Evolutionary conservation across 2,113 vertebrate genomes (phyloP).

Genomic region (Nibea albiflora): DNA sequence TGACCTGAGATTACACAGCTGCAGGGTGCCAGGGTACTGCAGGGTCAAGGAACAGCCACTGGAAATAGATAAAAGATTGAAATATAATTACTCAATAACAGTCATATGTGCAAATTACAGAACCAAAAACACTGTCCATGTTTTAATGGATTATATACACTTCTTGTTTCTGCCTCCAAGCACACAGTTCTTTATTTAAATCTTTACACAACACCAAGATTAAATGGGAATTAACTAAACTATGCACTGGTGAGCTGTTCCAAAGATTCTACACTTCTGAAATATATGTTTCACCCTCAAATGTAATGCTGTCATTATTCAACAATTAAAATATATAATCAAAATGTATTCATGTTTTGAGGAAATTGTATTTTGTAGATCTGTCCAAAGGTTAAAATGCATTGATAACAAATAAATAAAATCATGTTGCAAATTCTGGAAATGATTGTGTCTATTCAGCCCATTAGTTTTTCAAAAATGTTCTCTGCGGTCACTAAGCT

Average conservation of each 20-base stretch:
- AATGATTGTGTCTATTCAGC: too few relatives aligned
- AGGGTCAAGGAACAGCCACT: background rate
- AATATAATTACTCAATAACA: background rate
- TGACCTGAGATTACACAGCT: background rate
- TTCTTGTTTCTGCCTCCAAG: background rate
- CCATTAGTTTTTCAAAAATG: too few relatives aligned
- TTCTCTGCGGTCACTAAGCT: too few relatives aligned
- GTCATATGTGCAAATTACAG: background rate
- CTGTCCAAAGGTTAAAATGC: too few relatives aligned
- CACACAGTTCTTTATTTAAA: background rate
- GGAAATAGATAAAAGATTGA: background rate
- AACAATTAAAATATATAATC: too few relatives aligned
- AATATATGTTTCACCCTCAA: too few relatives aligned
- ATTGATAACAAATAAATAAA: too few relatives aligned
- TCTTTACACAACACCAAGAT: background rate
- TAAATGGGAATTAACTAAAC: background rate
- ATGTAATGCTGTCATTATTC: too few relatives aligned
- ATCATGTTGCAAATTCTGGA: too few relatives aligned
- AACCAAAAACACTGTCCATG: background rate
- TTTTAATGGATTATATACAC: constrained; percentile 5
- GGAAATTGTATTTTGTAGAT: too few relatives aligned
- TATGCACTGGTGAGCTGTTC: background rate
- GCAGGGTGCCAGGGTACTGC: background rate
- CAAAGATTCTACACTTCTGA: background rate
- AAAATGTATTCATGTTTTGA: too few relatives aligned